phyloP scores from a whole-genome alignment of 37 sponge, comb jelly and placozoan genomes.

The Beroe ovata region DNA sequence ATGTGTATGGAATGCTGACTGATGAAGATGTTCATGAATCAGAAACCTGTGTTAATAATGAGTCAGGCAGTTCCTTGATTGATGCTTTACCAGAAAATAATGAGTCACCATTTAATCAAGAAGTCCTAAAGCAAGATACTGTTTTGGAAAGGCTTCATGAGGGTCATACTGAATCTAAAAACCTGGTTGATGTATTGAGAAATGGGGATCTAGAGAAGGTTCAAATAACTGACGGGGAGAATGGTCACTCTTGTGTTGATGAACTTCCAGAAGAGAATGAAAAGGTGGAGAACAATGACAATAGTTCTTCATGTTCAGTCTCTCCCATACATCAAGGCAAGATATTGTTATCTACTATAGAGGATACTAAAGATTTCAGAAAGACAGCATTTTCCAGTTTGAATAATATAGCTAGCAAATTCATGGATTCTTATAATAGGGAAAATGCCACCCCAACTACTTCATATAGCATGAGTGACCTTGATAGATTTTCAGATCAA shows the following conservation, averaged over 20 bases:
- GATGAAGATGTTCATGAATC: not conserved
- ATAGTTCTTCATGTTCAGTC: not conserved
- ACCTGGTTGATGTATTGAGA: no score
- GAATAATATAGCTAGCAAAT: not conserved
- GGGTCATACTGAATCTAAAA: no score
- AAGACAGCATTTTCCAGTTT: conserved; percentile 1
- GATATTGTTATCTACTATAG: not conserved
- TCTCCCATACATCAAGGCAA: not conserved
- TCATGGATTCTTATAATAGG: conserved; percentile 4
- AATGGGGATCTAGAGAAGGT: not conserved
- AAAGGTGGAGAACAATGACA: not conserved
- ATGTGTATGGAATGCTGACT: not conserved
- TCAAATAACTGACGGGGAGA: not conserved
- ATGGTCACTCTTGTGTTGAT: no score
- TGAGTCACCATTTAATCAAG: not conserved
- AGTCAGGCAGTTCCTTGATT: not conserved
- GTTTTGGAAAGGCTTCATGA: not conserved
- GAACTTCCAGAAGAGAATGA: not conserved
- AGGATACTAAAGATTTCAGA: not conserved
- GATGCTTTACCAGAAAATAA: not conserved
- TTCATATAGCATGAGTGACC: conserved; percentile 25
- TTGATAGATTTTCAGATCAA: conserved; percentile 11
- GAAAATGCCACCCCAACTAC: not conserved
- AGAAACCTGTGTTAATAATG: not conserved
- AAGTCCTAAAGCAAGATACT: not conserved